Conservation (phyloP, 2,888 invertebrate genomes). For the Sthenelais limicola region DNA sequence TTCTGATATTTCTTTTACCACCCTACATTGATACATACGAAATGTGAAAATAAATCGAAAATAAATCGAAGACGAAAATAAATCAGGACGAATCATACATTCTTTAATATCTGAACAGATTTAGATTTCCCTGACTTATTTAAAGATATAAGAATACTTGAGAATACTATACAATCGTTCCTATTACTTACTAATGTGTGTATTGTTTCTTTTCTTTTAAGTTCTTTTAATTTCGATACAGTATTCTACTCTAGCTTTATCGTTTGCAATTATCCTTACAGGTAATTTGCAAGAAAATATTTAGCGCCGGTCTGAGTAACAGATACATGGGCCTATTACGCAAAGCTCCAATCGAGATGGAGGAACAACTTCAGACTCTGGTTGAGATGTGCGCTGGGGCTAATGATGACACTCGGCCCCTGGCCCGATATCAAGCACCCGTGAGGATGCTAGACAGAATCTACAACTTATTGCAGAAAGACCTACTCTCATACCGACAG, state of each 20-base stretch:
- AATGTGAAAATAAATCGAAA: too few species aligned
- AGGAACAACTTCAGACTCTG: constrained; percentile 43
- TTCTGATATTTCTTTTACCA: too few species aligned
- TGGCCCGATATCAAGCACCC: constrained; percentile 31
- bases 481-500: constrained; percentile 33
- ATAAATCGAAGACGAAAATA: not conserved
- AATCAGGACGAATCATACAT: not conserved
- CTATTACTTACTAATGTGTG: not conserved
- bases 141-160: too few species aligned
- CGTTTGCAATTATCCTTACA: too few species aligned
- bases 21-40: too few species aligned
- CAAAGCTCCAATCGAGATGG: constrained; percentile 52
- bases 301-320: constrained; percentile 51
- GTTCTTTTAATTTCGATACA: not conserved
- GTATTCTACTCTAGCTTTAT: too few species aligned
- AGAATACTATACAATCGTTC: too few species aligned
- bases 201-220: not conserved
- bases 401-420: not conserved
- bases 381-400: not conserved
- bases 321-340: constrained; percentile 53
- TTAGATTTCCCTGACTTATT: not conserved
- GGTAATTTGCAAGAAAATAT: constrained; percentile 58
- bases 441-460: constrained; percentile 49
- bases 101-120: not conserved
- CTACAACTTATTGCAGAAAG: constrained; percentile 46